phyloP scores from a whole-genome alignment of 2,797 vertebrate genomes.

The Pangasius sanitwongsei region DNA sequence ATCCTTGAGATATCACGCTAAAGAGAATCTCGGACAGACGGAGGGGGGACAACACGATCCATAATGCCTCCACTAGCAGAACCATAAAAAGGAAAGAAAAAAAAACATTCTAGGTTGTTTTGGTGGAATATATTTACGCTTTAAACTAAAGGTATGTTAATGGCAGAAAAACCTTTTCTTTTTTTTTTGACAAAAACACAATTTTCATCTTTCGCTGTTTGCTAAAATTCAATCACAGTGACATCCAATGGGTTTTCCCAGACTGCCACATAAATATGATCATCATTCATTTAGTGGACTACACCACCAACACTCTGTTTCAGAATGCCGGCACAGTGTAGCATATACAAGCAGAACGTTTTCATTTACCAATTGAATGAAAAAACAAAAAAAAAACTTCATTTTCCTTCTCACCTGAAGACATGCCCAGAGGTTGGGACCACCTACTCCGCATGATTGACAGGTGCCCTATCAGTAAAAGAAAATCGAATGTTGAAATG shows the following conservation, averaged over 20 bases:
- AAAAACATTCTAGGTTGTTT: background rate
- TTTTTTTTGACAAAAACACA: no score
- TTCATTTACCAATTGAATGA: background rate
- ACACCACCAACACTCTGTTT: background rate
- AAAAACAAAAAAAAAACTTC: background rate
- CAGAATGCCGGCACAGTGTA: background rate
- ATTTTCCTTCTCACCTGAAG: conserved; percentile 82
- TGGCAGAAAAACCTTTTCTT: background rate
- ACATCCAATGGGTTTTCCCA: background rate
- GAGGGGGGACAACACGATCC: background rate
- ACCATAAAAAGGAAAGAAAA: background rate
- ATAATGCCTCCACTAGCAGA: background rate
- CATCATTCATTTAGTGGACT: background rate
- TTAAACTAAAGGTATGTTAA: background rate
- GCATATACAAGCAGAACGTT: background rate
- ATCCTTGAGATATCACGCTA: background rate
- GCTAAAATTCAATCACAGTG: background rate
- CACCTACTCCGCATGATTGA: conserved; percentile 91
- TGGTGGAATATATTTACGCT: background rate
- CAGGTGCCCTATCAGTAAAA: conserved; percentile 83
- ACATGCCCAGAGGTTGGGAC: conserved; percentile 98
- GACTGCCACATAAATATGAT: background rate
- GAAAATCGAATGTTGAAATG: background rate
- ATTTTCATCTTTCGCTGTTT: background rate
- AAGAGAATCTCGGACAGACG: background rate